These are phyloP conservation scores for Synergus itoensis DNA, from an alignment of 2,888 invertebrate species.

Conservation along the genomic window DNA sequence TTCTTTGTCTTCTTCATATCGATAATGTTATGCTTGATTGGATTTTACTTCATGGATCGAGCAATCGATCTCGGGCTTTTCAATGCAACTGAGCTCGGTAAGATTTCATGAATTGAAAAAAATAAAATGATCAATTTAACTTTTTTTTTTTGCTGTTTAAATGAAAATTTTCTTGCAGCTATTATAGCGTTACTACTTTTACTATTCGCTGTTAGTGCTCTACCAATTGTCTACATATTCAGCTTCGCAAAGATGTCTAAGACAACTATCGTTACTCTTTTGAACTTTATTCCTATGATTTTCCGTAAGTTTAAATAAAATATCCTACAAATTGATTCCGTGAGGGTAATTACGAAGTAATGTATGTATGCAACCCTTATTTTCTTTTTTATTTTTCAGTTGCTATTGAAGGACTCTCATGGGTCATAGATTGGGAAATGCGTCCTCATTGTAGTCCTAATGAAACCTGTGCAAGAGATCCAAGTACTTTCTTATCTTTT, in stretches of 20 bases:
- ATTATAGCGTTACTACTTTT: slow-evolving; percentile 36
- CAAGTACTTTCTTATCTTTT: slow-evolving; percentile 46
- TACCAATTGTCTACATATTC: slow-evolving; percentile 59
- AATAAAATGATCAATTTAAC: neutral
- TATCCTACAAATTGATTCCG: neutral
- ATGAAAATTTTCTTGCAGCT: slow-evolving; percentile 8
- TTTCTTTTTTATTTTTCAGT: slow-evolving; percentile 57
- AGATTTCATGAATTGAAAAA: neutral
- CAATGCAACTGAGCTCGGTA: slow-evolving; percentile 22
- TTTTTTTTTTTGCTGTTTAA: neutral
- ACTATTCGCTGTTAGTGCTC: slow-evolving; percentile 83
- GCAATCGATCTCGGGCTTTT: neutral
- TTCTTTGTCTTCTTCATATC: slow-evolving; percentile 67
- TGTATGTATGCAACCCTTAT: no score
- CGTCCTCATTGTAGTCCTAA: neutral
- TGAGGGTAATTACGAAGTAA: no score
- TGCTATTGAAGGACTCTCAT: slow-evolving; percentile 4
- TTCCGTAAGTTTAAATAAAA: slow-evolving; percentile 53
- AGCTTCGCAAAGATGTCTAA: slow-evolving; percentile 59
- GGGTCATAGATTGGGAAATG: neutral
- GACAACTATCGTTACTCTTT: slow-evolving; percentile 51
- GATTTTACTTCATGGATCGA: neutral
- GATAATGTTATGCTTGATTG: slow-evolving; percentile 2
- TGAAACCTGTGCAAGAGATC: slow-evolving; percentile 28
- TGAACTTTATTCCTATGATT: slow-evolving; percentile 57